Evolutionary conservation across 23 tunicate genomes (phyloP), one percentile per base, ranked within the genome.

Genomic region (Ascidia mentula): DNA sequence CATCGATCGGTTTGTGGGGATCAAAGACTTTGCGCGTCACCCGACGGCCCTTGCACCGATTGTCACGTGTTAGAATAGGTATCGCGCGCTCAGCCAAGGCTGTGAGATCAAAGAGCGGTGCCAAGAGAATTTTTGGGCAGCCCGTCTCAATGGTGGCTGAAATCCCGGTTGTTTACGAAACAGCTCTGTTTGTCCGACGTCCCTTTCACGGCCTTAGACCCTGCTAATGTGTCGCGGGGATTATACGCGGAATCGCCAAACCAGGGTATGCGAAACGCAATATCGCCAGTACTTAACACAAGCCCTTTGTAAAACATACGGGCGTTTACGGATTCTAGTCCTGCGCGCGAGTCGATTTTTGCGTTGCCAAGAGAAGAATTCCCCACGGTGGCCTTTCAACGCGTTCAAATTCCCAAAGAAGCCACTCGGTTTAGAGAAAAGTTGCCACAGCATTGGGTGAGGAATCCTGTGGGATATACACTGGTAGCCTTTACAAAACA

Each of bases 341-440:
- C n/a, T n/a, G n/a, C n/a, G n/a, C n/a, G n/a, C n/a, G n/a, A n/a
- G n/a, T n/a, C n/a, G n/a, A n/a, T n/a, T n/a, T n/a, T n/a, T n/a
- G n/a, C n/a, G n/a, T n/a, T n/a, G n/a, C n/a, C n/a, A n/a, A n/a
- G n/a, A n/a, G n/a, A 20, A 53, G 65, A 9, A 53, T 20, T 53
- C 65, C 65, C 65, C 65, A 53, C 22, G 65, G 65, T 28, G 28
- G 65, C 2, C 65, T 53, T 53, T 53, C 65, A 53, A 53, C 65
- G 24, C 65, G 65, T 9, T 20, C 65, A 53, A 53, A 53, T 28
- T 53, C 65, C 13, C 65, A 53, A 28, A 53, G 65, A 53, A 53
- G 24, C 24, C 24, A 20, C 65, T 26, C 65, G 12, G 24, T 53
- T 53, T n/a, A n/a, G n/a, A n/a, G n/a, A n/a, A n/a, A n/a, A n/a